Conservation (phyloP, 2,797 vertebrate genomes). For the Octomys mimax region DNA sequence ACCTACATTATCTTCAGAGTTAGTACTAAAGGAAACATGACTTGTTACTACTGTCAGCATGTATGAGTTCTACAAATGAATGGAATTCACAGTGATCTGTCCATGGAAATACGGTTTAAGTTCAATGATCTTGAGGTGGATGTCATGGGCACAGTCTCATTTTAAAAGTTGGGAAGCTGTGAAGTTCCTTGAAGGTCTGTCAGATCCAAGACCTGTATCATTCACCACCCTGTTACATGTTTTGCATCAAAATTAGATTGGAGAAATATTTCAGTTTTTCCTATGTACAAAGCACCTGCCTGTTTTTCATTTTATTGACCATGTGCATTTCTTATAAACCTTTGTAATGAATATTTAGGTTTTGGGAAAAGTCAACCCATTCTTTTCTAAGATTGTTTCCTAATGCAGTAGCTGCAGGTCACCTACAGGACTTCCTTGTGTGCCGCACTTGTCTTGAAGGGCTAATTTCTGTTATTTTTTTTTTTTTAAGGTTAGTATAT, state of each 20-base stretch:
- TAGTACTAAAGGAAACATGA: not conserved
- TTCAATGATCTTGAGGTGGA: not conserved
- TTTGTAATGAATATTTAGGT: constrained; percentile 23
- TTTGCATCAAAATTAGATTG: constrained; percentile 35
- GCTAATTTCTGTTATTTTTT: constrained; percentile 50
- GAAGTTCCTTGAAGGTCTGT: not conserved
- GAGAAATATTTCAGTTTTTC: constrained; percentile 48
- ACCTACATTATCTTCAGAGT: not conserved
- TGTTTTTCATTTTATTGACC: constrained; percentile 30
- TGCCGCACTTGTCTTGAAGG: not conserved
- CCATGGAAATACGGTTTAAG: not conserved
- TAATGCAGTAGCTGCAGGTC: not conserved
- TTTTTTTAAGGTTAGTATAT: constrained; percentile 23
- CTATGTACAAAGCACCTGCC: not conserved
- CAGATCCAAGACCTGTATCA: not conserved
- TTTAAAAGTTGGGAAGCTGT: not conserved
- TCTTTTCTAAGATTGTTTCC: constrained; percentile 36
- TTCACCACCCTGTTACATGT: not conserved
- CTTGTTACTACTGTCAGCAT: not conserved
- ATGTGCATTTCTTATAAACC: constrained; percentile 43
- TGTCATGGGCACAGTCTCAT: not conserved
- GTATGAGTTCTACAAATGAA: not conserved
- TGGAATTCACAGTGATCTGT: not conserved
- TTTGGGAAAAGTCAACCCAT: not conserved
- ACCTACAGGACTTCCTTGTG: not conserved